Percentiles rank a stretch among this genome's conserved stretches.
Conservation (phyloP, 1,140 invertebrate species). For the Rhynchophorus ferrugineus region DNA sequence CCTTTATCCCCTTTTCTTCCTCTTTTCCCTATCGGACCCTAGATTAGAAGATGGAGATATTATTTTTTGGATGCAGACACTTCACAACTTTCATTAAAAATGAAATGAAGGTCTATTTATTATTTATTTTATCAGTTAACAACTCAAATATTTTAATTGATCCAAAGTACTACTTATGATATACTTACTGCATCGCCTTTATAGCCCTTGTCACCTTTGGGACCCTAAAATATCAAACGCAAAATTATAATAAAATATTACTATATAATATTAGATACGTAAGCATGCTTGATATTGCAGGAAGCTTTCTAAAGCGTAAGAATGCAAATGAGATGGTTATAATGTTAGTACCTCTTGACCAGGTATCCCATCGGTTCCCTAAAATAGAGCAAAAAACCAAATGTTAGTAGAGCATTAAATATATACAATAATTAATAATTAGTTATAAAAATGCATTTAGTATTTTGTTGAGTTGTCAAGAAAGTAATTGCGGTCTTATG, state of each 20-base stretch:
- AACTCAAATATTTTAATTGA: not conserved
- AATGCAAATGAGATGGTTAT: conserved; percentile 6
- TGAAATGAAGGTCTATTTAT: not conserved
- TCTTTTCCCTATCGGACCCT: conserved; percentile 81
- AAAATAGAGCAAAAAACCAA: conserved; percentile 42
- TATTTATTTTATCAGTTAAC: not conserved
- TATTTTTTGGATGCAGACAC: no score
- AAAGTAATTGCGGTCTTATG: no score
- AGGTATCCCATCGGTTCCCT: conserved; percentile 89
- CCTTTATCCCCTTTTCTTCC: conserved; percentile 86
- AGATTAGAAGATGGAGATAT: conserved; percentile 30
- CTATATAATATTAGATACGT: no score
- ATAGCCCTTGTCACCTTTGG: conserved; percentile 79
- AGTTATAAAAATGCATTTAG: not conserved
- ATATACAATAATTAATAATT: conserved; percentile 1
- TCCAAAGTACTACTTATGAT: not conserved
- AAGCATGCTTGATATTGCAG: not conserved
- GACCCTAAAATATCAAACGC: conserved; percentile 60
- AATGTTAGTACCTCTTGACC: conserved; percentile 67
- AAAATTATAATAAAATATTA: no score
- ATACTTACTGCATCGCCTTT: conserved; percentile 80
- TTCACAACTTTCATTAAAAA: no score
- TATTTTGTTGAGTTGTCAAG: no score
- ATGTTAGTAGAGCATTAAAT: not conserved
- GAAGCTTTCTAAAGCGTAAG: conserved; percentile 4